Evolutionary conservation across 2,888 invertebrate species (phyloP).

Genomic region (Torymus texanus): DNA sequence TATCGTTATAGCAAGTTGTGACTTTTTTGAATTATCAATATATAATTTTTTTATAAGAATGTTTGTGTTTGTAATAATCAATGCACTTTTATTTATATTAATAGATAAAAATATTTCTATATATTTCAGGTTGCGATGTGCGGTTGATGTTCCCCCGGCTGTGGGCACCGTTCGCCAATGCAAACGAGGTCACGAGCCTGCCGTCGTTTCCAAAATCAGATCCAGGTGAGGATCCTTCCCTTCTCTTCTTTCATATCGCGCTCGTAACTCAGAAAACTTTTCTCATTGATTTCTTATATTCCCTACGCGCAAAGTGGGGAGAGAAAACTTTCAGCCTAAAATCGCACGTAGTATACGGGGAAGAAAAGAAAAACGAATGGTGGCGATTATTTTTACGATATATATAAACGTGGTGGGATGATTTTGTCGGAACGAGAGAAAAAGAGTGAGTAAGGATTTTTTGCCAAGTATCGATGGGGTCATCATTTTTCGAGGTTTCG

Average conservation of each 20-base stretch:
- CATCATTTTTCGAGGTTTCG: no score
- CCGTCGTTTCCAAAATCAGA: constrained; percentile 71
- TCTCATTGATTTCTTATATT: constrained; percentile 40
- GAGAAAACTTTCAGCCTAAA: not conserved
- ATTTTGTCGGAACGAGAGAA: no score
- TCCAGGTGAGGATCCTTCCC: constrained; percentile 65
- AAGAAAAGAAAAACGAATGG: constrained; percentile 3
- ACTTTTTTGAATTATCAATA: no score
- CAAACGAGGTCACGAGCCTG: constrained; percentile 68
- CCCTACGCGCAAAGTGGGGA: constrained; percentile 1
- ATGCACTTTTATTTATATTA: not conserved
- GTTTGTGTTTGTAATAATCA: no score
- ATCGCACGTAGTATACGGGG: not conserved
- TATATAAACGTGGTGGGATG: not conserved
- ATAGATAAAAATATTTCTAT: constrained; percentile 5
- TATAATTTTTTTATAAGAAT: no score
- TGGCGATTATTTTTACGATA: not conserved
- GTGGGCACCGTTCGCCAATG: constrained; percentile 71
- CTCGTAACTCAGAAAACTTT: constrained; percentile 38
- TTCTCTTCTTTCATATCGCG: not conserved
- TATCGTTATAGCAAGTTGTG: no score
- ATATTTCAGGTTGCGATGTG: constrained; percentile 70
- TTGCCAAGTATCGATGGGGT: no score
- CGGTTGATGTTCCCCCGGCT: constrained; percentile 73
- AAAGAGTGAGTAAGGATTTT: no score